Conservation (phyloP, 2,888 invertebrate species). For the Sinohyriopsis cumingii region DNA sequence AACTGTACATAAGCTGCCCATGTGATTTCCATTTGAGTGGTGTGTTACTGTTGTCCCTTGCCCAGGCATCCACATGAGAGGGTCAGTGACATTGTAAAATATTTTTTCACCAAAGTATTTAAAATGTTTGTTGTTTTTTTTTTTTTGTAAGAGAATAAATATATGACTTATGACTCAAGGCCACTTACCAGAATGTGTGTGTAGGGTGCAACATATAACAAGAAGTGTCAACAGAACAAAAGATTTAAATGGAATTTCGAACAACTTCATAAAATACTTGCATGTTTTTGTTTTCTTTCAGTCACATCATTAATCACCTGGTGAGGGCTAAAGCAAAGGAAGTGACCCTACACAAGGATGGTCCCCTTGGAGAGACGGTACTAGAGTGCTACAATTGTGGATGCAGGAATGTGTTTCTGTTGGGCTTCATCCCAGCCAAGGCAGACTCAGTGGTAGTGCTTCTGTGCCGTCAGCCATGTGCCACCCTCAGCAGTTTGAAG, state of each 20-base stretch:
- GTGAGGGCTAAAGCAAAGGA: slow-evolving; percentile 99
- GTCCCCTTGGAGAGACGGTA: slow-evolving; percentile 96
- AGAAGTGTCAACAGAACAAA: too few species aligned
- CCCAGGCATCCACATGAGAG: too few species aligned
- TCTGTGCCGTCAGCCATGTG: slow-evolving; percentile 97
- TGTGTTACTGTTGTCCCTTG: too few species aligned
- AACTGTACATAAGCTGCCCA: too few species aligned
- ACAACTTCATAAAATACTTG: neutral
- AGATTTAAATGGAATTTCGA: neutral
- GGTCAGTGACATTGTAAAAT: too few species aligned
- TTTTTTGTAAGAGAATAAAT: too few species aligned
- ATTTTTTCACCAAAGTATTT: too few species aligned
- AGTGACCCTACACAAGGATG: slow-evolving; percentile 96
- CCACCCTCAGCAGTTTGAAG: slow-evolving; percentile 95
- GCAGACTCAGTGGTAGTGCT: slow-evolving; percentile 98
- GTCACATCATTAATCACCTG: slow-evolving; percentile 98
- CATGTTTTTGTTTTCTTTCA: slow-evolving; percentile 69
- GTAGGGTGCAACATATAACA: too few species aligned
- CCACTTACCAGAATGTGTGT: too few species aligned
- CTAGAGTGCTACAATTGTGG: slow-evolving; percentile 99
- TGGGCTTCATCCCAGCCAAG: slow-evolving; percentile 99
- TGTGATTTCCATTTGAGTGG: too few species aligned
- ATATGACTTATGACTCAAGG: too few species aligned
- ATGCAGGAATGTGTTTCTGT: slow-evolving; percentile 96
- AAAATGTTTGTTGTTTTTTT: too few species aligned